A percentile compares a stretch with the other conserved stretches of the same genome.
These are phyloP conservation scores for Drosophila fulvimacula DNA, from an alignment of 2,888 invertebrate species.

Conservation along the genomic window DNA sequence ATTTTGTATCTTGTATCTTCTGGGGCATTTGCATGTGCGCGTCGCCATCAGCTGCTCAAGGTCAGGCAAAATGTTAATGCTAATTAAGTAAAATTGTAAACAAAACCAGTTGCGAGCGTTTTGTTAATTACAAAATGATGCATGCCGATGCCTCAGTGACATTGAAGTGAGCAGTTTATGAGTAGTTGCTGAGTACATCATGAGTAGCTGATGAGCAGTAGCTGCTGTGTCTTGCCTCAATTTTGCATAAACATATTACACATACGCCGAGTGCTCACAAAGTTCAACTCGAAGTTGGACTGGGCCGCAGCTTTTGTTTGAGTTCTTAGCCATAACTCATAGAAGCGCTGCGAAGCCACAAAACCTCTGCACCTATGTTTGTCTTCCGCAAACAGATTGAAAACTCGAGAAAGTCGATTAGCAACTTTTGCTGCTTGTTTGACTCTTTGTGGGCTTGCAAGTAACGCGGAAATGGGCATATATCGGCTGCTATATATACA, in stretches of 20 bases:
- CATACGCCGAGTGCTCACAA: conserved; percentile 45
- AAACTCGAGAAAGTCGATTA: conserved; percentile 32
- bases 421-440: conserved; percentile 16
- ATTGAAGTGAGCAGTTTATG: conserved; percentile 38
- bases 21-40: conserved; percentile 7
- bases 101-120: conserved; percentile 43
- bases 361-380: conserved; percentile 47
- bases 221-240: not conserved
- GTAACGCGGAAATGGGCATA: conserved; percentile 56
- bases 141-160: conserved; percentile 34
- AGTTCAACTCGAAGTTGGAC: conserved; percentile 37
- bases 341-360: conserved; percentile 49
- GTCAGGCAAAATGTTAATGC: conserved; percentile 30
- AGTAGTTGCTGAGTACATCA: conserved; percentile 10
- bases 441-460: conserved; percentile 17
- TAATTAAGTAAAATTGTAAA: conserved; percentile 54
- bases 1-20: conserved; percentile 1
- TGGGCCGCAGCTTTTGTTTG: conserved; percentile 15
- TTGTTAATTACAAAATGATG: conserved; percentile 53
- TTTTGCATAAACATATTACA: conserved; percentile 30
- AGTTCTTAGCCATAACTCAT: conserved; percentile 30
- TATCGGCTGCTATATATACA: conserved; percentile 2
- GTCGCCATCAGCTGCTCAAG: conserved; percentile 26
- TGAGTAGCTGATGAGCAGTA: conserved; percentile 2
- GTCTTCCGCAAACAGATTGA: conserved; percentile 66